phyloP scores from a whole-genome alignment of 1,140 invertebrate species.

The Scaptomyza graminum region DNA sequence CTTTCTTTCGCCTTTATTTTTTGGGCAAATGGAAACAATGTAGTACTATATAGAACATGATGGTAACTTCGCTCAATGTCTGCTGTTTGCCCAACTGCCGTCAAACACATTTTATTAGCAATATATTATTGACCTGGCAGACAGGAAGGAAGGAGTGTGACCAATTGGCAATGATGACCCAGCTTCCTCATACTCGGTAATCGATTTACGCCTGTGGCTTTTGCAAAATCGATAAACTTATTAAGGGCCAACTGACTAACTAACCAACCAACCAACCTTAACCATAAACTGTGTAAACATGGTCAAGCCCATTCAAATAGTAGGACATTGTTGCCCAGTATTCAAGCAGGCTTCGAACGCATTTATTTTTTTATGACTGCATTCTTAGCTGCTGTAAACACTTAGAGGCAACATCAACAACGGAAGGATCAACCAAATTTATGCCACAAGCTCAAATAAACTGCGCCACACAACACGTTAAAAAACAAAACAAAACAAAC shows the following conservation, averaged over 20 bases:
- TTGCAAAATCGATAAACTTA: conserved; percentile 59
- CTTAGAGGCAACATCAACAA: conserved; percentile 56
- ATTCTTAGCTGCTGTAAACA: conserved; percentile 16
- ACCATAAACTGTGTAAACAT: conserved; percentile 26
- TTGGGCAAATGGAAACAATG: too few relatives aligned
- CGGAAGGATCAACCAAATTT: conserved; percentile 66
- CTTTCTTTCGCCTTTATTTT: neutral
- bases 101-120: too few relatives aligned
- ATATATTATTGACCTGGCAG: too few relatives aligned
- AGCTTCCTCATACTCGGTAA: conserved; percentile 22
- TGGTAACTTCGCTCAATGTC: too few relatives aligned
- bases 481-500: neutral
- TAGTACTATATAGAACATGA: neutral
- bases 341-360: conserved; percentile 52
- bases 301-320: conserved; percentile 26
- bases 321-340: conserved; percentile 59
- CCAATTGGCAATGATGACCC: conserved; percentile 7
- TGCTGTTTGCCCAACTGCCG: too few relatives aligned
- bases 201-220: conserved; percentile 17
- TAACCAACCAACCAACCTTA: neutral
- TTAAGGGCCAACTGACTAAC: conserved; percentile 7
- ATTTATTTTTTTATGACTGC: conserved; percentile 43
- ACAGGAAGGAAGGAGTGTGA: too few relatives aligned
- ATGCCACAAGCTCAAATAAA: conserved; percentile 61
- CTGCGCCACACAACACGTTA: conserved; percentile 23